These are phyloP conservation scores for Polypedilum vanderplanki DNA, from an alignment of 1,140 invertebrate species.

Conservation along the genomic window DNA sequence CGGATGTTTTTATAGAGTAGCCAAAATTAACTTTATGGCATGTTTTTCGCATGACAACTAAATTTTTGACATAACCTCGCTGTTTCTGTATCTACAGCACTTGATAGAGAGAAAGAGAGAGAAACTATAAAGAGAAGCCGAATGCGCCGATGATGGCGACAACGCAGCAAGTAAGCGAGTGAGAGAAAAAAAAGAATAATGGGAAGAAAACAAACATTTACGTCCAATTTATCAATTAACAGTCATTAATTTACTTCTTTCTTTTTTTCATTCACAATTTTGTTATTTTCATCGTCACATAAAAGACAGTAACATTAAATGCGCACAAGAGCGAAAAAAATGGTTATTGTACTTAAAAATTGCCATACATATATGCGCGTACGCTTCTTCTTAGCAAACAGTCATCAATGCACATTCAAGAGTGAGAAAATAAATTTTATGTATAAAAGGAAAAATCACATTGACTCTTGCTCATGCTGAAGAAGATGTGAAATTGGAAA, in stretches of 20 bases:
- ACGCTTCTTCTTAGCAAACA: neutral
- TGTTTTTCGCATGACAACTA: constrained; percentile 17
- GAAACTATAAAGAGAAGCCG: too few relatives aligned
- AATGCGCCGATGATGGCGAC: neutral
- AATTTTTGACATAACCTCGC: constrained; percentile 12
- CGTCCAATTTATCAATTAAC: constrained; percentile 19
- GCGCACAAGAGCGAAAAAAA: too few relatives aligned
- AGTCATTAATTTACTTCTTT: constrained; percentile 20
- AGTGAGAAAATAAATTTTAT: neutral
- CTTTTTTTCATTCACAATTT: constrained; percentile 1
- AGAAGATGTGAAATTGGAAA: constrained; percentile 21
- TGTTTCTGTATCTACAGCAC: neutral
- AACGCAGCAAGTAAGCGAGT: neutral
- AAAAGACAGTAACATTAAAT: neutral
- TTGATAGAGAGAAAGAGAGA: too few relatives aligned
- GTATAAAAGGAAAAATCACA: constrained; percentile 15
- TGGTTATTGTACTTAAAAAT: too few relatives aligned
- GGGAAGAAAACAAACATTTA: constrained; percentile 17
- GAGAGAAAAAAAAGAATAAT: neutral
- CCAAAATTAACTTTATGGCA: constrained; percentile 15
- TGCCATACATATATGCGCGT: neutral
- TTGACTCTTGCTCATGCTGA: neutral
- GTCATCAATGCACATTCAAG: neutral
- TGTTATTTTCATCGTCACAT: neutral
- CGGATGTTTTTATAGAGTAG: constrained; percentile 6